Percentiles rank a stretch among this genome's conserved stretches.
Conservation (phyloP, 2,113 vertebrate genomes). For the Scalopus aquaticus region DNA sequence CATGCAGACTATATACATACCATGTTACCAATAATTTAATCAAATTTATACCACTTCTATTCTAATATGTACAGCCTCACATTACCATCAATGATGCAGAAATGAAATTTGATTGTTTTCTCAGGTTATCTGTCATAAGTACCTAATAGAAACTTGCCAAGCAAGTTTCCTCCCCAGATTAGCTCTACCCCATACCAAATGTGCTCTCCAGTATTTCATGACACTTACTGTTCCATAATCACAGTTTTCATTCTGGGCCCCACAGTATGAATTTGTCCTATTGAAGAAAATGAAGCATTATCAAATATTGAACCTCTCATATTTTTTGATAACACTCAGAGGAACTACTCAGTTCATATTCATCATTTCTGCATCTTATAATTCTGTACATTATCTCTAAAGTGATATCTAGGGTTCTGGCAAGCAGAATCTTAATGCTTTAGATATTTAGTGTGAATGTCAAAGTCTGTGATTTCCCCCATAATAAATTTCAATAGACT, state of each 20-base stretch:
- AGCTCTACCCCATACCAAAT: neutral
- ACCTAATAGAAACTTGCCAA: conserved; percentile 62
- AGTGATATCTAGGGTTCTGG: neutral
- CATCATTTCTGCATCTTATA: conserved; percentile 44
- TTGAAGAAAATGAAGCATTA: conserved; percentile 67
- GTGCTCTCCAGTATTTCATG: conserved; percentile 48
- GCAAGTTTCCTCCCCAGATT: neutral
- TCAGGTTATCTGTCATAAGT: conserved; percentile 35
- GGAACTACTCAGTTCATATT: neutral
- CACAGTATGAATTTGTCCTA: conserved; percentile 28
- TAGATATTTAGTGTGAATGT: conserved; percentile 69
- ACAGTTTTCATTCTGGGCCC: conserved; percentile 18
- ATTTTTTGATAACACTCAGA: conserved; percentile 27
- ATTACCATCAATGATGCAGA: conserved; percentile 62
- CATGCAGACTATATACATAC: conserved; percentile 33
- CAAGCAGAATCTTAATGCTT: conserved; percentile 51
- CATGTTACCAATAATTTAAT: conserved; percentile 73
- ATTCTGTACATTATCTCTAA: conserved; percentile 45
- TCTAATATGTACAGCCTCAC: conserved; percentile 65
- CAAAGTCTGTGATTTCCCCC: conserved; percentile 55
- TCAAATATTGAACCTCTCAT: conserved; percentile 31
- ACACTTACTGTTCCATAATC: conserved; percentile 1
- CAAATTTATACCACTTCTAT: conserved; percentile 74
- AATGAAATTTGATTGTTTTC: conserved; percentile 71
- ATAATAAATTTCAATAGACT: conserved; percentile 74